Evolutionary conservation across 2,888 invertebrate species (phyloP).

Genomic region (Sinotaia quadrata): DNA sequence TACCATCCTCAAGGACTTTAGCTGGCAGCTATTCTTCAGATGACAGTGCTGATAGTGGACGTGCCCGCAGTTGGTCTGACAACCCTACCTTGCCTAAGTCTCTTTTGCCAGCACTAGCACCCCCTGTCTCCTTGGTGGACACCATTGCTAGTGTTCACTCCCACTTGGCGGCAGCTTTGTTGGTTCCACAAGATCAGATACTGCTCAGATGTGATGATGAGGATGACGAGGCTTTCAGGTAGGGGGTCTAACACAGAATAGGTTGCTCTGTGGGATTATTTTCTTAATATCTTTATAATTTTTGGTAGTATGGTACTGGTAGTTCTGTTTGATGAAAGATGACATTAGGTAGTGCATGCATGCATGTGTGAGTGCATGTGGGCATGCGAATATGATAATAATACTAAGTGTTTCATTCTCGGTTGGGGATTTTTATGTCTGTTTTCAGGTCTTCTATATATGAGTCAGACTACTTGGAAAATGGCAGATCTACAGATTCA

Average conservation of each 20-base stretch:
- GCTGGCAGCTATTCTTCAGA: conserved; percentile 40
- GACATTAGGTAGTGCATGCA: no score
- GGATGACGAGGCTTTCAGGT: conserved; percentile 21
- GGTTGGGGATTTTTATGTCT: not conserved
- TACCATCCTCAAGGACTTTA: not conserved
- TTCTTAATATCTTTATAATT: no score
- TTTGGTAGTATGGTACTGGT: no score
- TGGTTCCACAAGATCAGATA: conserved; percentile 54
- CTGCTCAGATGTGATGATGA: conserved; percentile 30
- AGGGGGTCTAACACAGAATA: no score
- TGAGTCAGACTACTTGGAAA: conserved; percentile 29
- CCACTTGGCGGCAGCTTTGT: conserved; percentile 45
- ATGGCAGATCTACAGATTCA: not conserved
- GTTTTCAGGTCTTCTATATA: conserved; percentile 35
- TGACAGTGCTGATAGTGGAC: conserved; percentile 34
- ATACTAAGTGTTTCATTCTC: no score
- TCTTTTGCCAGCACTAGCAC: conserved; percentile 56
- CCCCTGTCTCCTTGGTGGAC: conserved; percentile 57
- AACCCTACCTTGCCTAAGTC: conserved; percentile 57
- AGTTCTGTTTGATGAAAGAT: no score
- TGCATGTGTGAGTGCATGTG: no score
- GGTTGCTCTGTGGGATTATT: no score
- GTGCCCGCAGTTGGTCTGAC: conserved; percentile 27
- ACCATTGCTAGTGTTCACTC: not conserved
- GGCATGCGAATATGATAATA: no score